Evolutionary conservation across 1,140 invertebrate genomes (phyloP).

Genomic region (Neocloeon triangulifer): DNA sequence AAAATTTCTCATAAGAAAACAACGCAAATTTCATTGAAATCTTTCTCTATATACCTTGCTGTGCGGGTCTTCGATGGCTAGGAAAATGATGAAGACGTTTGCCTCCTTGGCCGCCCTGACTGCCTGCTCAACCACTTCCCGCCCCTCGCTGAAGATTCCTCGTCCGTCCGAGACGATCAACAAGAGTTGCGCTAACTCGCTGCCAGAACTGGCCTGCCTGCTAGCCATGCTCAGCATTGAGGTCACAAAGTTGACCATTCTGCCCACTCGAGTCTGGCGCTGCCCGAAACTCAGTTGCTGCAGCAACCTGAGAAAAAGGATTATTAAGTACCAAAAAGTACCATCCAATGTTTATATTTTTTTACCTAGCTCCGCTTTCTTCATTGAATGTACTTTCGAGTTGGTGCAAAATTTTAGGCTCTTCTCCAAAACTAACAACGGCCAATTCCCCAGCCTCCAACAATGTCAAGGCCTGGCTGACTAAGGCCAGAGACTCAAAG

Average conservation of each 20-base stretch:
- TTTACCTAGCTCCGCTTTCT: slow-evolving; percentile 43
- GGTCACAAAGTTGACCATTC: slow-evolving; percentile 55
- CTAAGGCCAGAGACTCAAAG: slow-evolving; percentile 80
- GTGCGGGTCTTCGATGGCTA: slow-evolving; percentile 83
- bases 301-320: slow-evolving; percentile 25
- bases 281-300: slow-evolving; percentile 61
- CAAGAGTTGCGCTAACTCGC: slow-evolving; percentile 64
- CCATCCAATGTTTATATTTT: slow-evolving; percentile 4
- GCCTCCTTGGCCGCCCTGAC: slow-evolving; percentile 55
- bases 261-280: slow-evolving; percentile 52
- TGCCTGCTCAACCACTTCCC: slow-evolving; percentile 46
- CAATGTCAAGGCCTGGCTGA: slow-evolving; percentile 75
- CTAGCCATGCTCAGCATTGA: slow-evolving; percentile 29
- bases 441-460: slow-evolving; percentile 82
- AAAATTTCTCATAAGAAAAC: slow-evolving; percentile 7
- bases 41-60: slow-evolving; percentile 45
- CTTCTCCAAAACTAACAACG: slow-evolving; percentile 83
- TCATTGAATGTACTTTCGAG: slow-evolving; percentile 69
- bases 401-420: slow-evolving; percentile 57
- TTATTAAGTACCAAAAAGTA: background rate
- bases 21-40: background rate
- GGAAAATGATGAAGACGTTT: slow-evolving; percentile 81
- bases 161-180: slow-evolving; percentile 88
- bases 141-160: slow-evolving; percentile 77
- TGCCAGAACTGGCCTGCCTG: slow-evolving; percentile 19